Base-by-base conservation (phyloP, 1,140 invertebrate genomes). In the Yoshiicerus persimilis region DNA sequence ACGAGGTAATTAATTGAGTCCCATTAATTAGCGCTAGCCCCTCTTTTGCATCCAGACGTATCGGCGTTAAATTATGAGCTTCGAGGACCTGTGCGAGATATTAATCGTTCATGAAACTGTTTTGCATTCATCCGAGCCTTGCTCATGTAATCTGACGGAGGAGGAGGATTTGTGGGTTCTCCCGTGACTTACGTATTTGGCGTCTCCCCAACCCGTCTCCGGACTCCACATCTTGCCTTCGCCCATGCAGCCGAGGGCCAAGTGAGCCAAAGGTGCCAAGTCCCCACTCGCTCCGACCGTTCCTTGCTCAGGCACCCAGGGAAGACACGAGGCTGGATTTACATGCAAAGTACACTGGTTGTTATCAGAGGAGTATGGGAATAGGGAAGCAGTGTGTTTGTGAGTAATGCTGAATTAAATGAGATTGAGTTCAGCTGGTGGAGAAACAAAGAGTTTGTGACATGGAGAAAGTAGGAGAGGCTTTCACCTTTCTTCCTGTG, bases 201-300 rank as follows among this genome's bases (percentile, higher is more conserved):
- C 95, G 88, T 95, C 93, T 23, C 93, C 94, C 95, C 96, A 96
- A 16, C 96, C 96, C 75, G 95, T 96, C 88, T 93, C 92, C 77
- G 95, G 93, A 91, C 94, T 95, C 96, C 96, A 96, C 95, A 96
- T 96, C 91, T 94, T 94, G 1, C 96, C 96, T 92, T 96, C 96
- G n/a, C 96, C 96, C 91, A 96, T 93, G 89, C 96, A 95, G 92
- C 88, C 88, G 16, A 91, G 89, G 1, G 95, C 95, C 64, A 96
- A 92, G 92, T 96, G 96, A 20, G 95, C 93, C 77, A 96, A 91
- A 1, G 96, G 96, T 6, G 95, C 95, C 84, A 96, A 92, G 92
- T 96, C 96, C 0, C 96, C 96, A 90, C 94, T 95, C 4, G 96
- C 96, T 11, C 96, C 96, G 6, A 96, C 89, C 5, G 89, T 88